Evolutionary conservation across 1,140 invertebrate genomes (phyloP).

Genomic region (Aradophagus sp.): DNA sequence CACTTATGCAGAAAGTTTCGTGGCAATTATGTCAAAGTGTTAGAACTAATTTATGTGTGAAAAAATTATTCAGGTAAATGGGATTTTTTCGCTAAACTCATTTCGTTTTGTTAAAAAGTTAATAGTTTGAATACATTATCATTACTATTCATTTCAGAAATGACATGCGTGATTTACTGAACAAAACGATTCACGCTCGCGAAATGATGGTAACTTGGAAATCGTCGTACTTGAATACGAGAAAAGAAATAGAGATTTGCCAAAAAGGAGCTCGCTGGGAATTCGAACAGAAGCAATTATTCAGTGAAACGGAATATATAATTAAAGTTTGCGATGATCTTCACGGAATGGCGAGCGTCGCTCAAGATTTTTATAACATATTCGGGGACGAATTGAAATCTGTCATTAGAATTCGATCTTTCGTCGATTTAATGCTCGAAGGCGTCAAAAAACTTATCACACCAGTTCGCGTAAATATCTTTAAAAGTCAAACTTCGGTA

Average conservation of each 20-base stretch:
- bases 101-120: no score
- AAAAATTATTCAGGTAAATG: slow-evolving; percentile 80
- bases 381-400: slow-evolving; percentile 90
- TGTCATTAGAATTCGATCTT: slow-evolving; percentile 87
- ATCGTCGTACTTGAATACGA: slow-evolving; percentile 81
- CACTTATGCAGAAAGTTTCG: slow-evolving; percentile 86
- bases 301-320: slow-evolving; percentile 89
- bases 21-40: slow-evolving; percentile 86
- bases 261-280: slow-evolving; percentile 91
- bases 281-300: slow-evolving; percentile 87
- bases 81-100: no score
- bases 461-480: slow-evolving; percentile 77
- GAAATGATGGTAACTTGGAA: slow-evolving; percentile 87
- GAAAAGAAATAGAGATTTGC: slow-evolving; percentile 86
- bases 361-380: slow-evolving; percentile 91
- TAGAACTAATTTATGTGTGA: slow-evolving; percentile 81
- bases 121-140: neutral
- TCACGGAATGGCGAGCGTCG: slow-evolving; percentile 80
- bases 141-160: slow-evolving; percentile 69
- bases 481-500: no score
- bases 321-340: slow-evolving; percentile 85
- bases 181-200: slow-evolving; percentile 76
- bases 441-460: slow-evolving; percentile 82
- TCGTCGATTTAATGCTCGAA: slow-evolving; percentile 87
- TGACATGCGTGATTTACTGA: slow-evolving; percentile 72